Evolutionary conservation across 2,113 vertebrate genomes (phyloP).

Genomic region (Helogale parvula): DNA sequence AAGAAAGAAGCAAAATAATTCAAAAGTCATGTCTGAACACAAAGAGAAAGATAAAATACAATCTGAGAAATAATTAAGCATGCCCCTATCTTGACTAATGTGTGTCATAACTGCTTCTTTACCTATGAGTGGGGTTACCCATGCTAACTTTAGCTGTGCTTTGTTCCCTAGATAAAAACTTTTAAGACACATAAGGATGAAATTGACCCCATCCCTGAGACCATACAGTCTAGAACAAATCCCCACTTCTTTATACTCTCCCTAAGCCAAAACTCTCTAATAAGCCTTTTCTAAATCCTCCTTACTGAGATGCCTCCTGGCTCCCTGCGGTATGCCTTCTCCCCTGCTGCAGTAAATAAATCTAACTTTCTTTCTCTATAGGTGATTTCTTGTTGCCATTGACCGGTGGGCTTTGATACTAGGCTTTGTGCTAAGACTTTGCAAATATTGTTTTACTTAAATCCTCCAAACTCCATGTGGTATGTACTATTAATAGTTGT

Average conservation of each 20-base stretch:
- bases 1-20: neutral
- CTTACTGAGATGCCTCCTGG: rapidly evolving
- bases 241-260: neutral
- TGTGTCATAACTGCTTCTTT: rapidly evolving
- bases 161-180: neutral
- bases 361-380: neutral
- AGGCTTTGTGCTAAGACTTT: neutral
- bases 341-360: neutral
- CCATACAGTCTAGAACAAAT: neutral
- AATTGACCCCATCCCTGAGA: neutral
- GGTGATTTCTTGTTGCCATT: neutral
- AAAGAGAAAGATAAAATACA: neutral
- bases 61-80: neutral
- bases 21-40: neutral
- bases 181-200: neutral
- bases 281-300: neutral
- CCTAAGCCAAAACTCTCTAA: neutral
- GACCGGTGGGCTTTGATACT: neutral
- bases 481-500: neutral
- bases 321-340: neutral
- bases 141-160: neutral
- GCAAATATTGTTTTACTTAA: neutral
- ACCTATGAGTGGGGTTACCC: neutral
- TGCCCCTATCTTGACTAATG: neutral
- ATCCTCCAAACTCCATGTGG: neutral